Percentiles rank a stretch among this genome's conserved stretches.
Conservation (phyloP, 1,140 invertebrate species). For the Tetragnatha versicolor region DNA sequence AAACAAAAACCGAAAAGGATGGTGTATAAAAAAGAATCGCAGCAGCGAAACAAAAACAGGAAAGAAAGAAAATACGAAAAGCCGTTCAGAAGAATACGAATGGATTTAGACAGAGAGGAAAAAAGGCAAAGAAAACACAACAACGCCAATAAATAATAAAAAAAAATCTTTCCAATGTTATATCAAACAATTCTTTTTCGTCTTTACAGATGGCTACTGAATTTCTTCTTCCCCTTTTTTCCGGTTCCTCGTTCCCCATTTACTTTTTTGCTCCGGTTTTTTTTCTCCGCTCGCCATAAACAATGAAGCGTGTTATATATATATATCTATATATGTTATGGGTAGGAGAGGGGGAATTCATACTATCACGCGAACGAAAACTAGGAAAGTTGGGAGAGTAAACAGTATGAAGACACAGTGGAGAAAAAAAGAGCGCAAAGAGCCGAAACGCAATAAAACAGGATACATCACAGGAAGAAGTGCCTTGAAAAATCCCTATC, state of each 20-base stretch:
- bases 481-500: too few relatives aligned
- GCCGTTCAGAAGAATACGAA: slow-evolving; percentile 44
- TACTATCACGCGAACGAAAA: slow-evolving; percentile 52
- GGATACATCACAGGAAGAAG: too few relatives aligned
- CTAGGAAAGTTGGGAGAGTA: background rate
- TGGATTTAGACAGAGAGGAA: slow-evolving; percentile 51
- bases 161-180: slow-evolving; percentile 39
- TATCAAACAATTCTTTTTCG: slow-evolving; percentile 54
- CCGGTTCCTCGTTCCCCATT: background rate
- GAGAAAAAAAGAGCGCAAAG: background rate
- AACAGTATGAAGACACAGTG: background rate
- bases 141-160: background rate
- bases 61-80: slow-evolving; percentile 51
- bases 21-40: background rate
- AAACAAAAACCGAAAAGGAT: background rate
- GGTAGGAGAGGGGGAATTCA: background rate
- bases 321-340: background rate
- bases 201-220: slow-evolving; percentile 54
- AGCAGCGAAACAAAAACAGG: slow-evolving; percentile 45
- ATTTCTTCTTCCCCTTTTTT: slow-evolving; percentile 27
- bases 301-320: slow-evolving; percentile 45
- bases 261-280: slow-evolving; percentile 8
- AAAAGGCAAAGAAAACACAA: slow-evolving; percentile 40
- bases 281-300: slow-evolving; percentile 24
- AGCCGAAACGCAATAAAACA: slow-evolving; percentile 47